Conservation (phyloP, 2,888 invertebrate genomes). For the Metopia argyrocephala region DNA sequence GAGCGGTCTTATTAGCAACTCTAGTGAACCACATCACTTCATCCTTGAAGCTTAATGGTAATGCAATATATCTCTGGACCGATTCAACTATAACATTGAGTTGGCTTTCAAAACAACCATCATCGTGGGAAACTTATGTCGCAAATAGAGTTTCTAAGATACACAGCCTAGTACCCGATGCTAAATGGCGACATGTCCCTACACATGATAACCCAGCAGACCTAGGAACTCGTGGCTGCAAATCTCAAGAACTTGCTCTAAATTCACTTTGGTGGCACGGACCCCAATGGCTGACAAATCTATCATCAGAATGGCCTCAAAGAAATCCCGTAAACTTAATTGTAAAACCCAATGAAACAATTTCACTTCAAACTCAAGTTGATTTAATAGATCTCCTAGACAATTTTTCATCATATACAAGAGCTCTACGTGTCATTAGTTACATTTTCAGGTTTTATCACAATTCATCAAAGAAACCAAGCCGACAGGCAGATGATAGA, state of each 20-base stretch:
- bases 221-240: constrained; percentile 1
- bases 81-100: too few relatives aligned
- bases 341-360: neutral
- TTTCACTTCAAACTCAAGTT: too few relatives aligned
- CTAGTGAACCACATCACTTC: neutral
- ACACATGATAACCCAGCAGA: neutral
- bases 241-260: neutral
- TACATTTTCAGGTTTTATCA: neutral
- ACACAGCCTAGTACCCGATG: neutral
- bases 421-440: neutral
- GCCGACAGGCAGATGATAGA: neutral
- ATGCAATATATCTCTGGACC: constrained; percentile 6
- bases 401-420: neutral
- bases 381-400: too few relatives aligned
- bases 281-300: neutral
- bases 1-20: neutral
- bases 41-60: too few relatives aligned
- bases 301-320: neutral
- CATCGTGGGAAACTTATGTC: too few relatives aligned
- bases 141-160: neutral
- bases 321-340: neutral
- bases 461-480: neutral
- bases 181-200: neutral
- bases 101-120: too few relatives aligned
- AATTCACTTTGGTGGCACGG: neutral